Evolutionary conservation across 2,888 invertebrate genomes (phyloP), one percentile per base, ranked within the genome.

Genomic region (Epirrhoe alternata): DNA sequence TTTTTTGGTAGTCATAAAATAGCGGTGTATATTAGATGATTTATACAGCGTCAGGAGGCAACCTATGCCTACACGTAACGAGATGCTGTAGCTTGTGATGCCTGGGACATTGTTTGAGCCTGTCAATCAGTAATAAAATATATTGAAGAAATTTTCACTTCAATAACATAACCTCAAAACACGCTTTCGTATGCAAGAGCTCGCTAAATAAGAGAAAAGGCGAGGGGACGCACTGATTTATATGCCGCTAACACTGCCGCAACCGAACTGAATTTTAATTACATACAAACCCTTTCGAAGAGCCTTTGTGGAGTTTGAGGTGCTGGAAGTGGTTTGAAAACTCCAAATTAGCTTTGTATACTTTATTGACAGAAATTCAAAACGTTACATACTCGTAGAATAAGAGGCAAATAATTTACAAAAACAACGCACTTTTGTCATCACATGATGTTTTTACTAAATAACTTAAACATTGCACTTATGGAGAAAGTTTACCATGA

Each of bases 371-470:
- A 24, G 24, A 24, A 24, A 24, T 24, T 24, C 24, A 24, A 24
- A 24, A 24, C n/a, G n/a, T n/a, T n/a, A n/a, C n/a, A n/a, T n/a
- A n/a, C n/a, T n/a, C n/a, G n/a, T n/a, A n/a, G n/a, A n/a, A n/a
- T n/a, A n/a, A n/a, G n/a, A n/a, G n/a, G n/a, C n/a, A n/a, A n/a
- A n/a, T n/a, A n/a, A n/a, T n/a, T n/a, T n/a, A n/a, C n/a, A n/a
- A n/a, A n/a, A n/a, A n/a, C n/a, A n/a, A n/a, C n/a, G n/a, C n/a
- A n/a, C n/a, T n/a, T n/a, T n/a, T 58, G 60, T 61, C 72, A 80
- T 88, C 75, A 88, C 83, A 86, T 87, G 83, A 86, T 87, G 77
- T 83, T 81, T 78, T 80, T 71, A 80, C 89, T 90, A 88, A 83
- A 85, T 85, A 81, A 85, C 83, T 83, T 84, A 83, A 79, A 85